Evolutionary conservation across 2,888 invertebrate genomes (phyloP).

Genomic region (Physocephala rufipes): DNA sequence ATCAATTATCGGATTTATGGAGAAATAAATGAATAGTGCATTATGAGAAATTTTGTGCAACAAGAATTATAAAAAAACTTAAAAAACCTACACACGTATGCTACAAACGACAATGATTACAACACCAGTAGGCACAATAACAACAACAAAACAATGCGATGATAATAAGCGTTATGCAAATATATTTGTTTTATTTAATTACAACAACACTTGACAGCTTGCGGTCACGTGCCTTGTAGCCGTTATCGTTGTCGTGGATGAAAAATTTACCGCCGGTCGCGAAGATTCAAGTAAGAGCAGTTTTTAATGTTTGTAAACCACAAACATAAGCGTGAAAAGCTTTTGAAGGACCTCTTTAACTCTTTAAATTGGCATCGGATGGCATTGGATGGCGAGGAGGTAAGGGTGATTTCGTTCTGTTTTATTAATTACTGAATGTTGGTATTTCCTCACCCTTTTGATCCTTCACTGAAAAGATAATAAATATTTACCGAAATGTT

Average conservation of each 20-base stretch:
- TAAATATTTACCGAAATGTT: constrained; percentile 34
- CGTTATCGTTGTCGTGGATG: neutral
- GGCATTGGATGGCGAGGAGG: neutral
- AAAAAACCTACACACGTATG: neutral
- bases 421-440: constrained; percentile 7
- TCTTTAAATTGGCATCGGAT: neutral
- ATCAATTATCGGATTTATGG: too few relatives aligned
- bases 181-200: constrained; percentile 25
- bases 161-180: constrained; percentile 1
- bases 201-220: constrained; percentile 24
- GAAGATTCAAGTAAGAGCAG: constrained; percentile 14
- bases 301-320: constrained; percentile 19
- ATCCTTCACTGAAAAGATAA: neutral
- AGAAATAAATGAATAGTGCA: too few relatives aligned
- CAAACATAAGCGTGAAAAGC: constrained; percentile 17
- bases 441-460: neutral
- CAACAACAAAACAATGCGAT: too few relatives aligned
- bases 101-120: neutral
- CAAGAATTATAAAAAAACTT: too few relatives aligned
- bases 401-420: neutral
- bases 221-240: constrained; percentile 9
- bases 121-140: neutral
- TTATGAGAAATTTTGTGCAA: too few relatives aligned
- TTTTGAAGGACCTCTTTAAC: constrained; percentile 24
- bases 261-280: constrained; percentile 12